Evolutionary conservation across 1,140 invertebrate genomes (phyloP).

Genomic region (Drosophila prosaltans): DNA sequence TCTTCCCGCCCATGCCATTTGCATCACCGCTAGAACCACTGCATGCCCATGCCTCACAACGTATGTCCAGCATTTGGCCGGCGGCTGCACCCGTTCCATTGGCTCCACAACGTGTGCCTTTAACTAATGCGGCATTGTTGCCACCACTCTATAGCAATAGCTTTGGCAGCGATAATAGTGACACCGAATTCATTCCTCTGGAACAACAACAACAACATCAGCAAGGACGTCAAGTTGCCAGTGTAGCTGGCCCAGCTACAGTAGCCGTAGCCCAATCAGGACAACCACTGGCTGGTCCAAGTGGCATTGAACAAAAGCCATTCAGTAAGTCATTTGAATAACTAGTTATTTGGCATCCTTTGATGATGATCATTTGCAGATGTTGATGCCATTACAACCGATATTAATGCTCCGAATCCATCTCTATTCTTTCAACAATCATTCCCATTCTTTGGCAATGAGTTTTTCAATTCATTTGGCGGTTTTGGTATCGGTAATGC

Average conservation of each 20-base stretch:
- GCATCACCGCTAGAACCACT: slow-evolving; percentile 68
- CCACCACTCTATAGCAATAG: slow-evolving; percentile 50
- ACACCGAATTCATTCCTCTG: slow-evolving; percentile 75
- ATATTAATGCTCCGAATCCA: slow-evolving; percentile 71
- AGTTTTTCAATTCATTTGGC: slow-evolving; percentile 77
- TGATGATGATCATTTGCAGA: slow-evolving; percentile 37
- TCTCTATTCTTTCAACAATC: slow-evolving; percentile 77
- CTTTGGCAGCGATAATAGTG: slow-evolving; percentile 39
- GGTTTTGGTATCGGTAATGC: slow-evolving; percentile 70
- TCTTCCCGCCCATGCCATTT: slow-evolving; percentile 57
- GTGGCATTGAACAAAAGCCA: slow-evolving; percentile 59
- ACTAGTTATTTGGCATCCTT: background rate
- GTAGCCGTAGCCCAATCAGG: slow-evolving; percentile 19
- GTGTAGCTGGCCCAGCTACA: background rate
- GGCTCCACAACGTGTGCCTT: slow-evolving; percentile 40
- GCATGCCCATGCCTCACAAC: slow-evolving; percentile 67
- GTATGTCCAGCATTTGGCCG: slow-evolving; percentile 62
- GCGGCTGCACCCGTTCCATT: slow-evolving; percentile 49
- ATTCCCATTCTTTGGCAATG: slow-evolving; percentile 80
- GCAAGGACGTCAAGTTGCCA: slow-evolving; percentile 54
- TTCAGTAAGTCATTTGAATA: slow-evolving; percentile 60
- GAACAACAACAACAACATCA: slow-evolving; percentile 60
- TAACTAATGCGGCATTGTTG: slow-evolving; percentile 62
- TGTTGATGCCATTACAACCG: slow-evolving; percentile 69
- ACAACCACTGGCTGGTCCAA: slow-evolving; percentile 2